phyloP scores from a whole-genome alignment of 2,113 vertebrate species.

The Vidua chalybeata region DNA sequence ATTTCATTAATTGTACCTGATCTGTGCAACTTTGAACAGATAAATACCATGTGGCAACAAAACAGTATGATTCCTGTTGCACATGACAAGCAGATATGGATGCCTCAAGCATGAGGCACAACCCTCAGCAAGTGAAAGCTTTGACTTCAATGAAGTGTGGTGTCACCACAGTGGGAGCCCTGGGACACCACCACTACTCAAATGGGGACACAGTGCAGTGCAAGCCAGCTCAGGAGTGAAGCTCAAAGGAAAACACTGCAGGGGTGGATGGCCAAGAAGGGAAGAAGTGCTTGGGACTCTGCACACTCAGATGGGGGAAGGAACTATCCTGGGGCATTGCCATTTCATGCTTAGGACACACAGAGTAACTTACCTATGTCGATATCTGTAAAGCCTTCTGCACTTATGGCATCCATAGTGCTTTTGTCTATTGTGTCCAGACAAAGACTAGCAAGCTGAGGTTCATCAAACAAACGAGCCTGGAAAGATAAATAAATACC shows the following conservation, averaged over 20 bases:
- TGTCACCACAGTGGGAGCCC: neutral
- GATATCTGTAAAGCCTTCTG: slow-evolving; percentile 93
- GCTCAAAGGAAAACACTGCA: neutral
- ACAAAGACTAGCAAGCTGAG: slow-evolving; percentile 91
- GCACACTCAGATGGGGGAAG: neutral
- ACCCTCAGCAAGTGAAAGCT: neutral
- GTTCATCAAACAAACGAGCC: slow-evolving; percentile 94
- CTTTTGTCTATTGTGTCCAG: slow-evolving; percentile 95
- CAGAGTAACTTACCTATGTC: slow-evolving; percentile 82
- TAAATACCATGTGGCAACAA: neutral
- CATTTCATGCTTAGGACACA: neutral
- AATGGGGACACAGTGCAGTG: accelerated
- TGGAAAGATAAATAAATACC: slow-evolving; percentile 44
- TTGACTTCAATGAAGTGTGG: neutral
- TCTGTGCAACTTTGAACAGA: neutral
- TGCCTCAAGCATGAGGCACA: neutral
- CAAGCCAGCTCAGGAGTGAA: neutral
- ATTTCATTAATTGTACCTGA: neutral
- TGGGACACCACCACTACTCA: accelerated
- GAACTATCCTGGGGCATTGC: neutral
- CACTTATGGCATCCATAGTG: slow-evolving; percentile 89
- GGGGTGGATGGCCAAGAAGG: neutral
- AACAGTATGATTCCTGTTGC: neutral
- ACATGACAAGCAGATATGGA: neutral
- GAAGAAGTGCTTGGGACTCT: neutral